These are phyloP conservation scores for Corvus moneduloides DNA, from an alignment of 2,113 vertebrate species.

Conservation along the genomic window DNA sequence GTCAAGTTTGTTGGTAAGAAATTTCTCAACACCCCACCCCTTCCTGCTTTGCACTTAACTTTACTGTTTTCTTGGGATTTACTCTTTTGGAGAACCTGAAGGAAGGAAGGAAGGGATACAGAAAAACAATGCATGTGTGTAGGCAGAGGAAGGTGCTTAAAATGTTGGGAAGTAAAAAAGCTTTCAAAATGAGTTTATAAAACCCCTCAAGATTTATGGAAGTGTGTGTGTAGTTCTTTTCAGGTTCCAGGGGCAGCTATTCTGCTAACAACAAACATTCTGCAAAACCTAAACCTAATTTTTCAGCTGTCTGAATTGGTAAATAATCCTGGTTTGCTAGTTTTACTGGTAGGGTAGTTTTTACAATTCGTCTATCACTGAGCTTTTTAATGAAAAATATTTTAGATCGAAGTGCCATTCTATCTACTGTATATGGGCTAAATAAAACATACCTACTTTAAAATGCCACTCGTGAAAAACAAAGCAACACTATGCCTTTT, in stretches of 20 bases:
- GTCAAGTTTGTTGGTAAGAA: conserved; percentile 96
- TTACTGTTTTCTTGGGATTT: neutral
- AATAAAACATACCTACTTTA: neutral
- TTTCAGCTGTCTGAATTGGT: neutral
- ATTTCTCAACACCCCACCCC: neutral
- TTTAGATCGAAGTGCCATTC: neutral
- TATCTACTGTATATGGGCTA: neutral
- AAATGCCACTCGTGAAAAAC: neutral
- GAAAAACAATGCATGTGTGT: neutral
- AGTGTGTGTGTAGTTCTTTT: neutral
- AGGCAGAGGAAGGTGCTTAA: neutral
- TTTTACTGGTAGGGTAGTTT: neutral
- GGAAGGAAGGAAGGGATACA: neutral
- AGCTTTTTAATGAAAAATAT: neutral
- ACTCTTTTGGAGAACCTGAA: neutral
- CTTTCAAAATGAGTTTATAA: neutral
- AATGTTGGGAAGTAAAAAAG: neutral
- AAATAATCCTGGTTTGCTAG: neutral
- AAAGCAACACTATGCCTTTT: neutral
- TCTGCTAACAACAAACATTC: neutral
- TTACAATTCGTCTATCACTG: neutral
- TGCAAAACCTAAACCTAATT: neutral
- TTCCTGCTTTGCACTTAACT: neutral
- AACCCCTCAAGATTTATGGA: neutral
- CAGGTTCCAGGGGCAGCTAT: neutral